Percentiles rank a stretch among this genome's conserved stretches.
Conservation (phyloP, 2,888 invertebrate species). For the Dryobota labecula region DNA sequence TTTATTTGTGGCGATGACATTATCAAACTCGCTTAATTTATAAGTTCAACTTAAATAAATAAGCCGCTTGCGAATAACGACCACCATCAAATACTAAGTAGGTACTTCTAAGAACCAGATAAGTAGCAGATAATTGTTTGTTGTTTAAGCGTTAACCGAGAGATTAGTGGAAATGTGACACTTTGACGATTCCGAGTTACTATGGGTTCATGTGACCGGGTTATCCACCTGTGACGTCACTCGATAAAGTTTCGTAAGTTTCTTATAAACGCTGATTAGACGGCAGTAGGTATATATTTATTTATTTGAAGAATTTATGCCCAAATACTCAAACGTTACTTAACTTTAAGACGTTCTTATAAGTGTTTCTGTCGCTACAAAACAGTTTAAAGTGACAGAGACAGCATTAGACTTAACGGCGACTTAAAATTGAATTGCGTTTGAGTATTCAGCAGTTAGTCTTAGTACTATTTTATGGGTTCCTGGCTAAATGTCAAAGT, state of each 20-base stretch:
- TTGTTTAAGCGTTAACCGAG: slow-evolving; percentile 59
- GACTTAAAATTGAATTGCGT: too few relatives aligned
- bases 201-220: slow-evolving; percentile 76
- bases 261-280: slow-evolving; percentile 28
- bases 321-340: too few relatives aligned
- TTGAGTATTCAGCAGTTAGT: too few relatives aligned
- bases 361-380: too few relatives aligned
- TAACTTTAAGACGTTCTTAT: too few relatives aligned
- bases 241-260: slow-evolving; percentile 54
- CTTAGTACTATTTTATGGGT: too few relatives aligned
- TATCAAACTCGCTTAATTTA: too few relatives aligned
- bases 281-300: not conserved
- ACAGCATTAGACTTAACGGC: too few relatives aligned
- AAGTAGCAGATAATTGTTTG: slow-evolving; percentile 46
- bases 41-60: too few relatives aligned
- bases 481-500: too few relatives aligned
- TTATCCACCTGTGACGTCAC: slow-evolving; percentile 69
- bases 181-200: slow-evolving; percentile 65
- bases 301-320: slow-evolving; percentile 9
- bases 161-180: slow-evolving; percentile 72
- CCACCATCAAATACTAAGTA: not conserved
- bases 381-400: too few relatives aligned
- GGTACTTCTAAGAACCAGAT: slow-evolving; percentile 17
- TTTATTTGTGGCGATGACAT: too few relatives aligned
- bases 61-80: not conserved